Conservation (phyloP, 1,140 invertebrate genomes). For the Coelopa frigida region DNA sequence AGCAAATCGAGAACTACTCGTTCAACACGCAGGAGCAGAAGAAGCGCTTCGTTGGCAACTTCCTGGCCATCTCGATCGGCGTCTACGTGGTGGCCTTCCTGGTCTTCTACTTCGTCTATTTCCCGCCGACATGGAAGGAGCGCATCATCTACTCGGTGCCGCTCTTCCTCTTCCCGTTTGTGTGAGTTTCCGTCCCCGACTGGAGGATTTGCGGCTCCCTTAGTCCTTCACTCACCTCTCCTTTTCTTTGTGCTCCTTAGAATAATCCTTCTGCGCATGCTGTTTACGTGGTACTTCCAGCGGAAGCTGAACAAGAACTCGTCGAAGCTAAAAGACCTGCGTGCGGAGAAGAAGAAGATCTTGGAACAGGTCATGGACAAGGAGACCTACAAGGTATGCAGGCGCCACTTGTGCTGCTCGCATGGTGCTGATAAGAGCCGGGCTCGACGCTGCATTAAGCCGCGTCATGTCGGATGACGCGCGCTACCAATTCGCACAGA, state of each 20-base stretch:
- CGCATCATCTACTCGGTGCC: slow-evolving; percentile 65
- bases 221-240: neutral
- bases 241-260: slow-evolving; percentile 46
- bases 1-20: slow-evolving; percentile 70
- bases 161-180: slow-evolving; percentile 64
- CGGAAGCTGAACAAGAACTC: slow-evolving; percentile 75
- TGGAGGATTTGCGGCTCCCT: too few relatives aligned
- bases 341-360: slow-evolving; percentile 78
- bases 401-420: slow-evolving; percentile 35
- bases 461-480: too few relatives aligned
- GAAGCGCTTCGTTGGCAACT: slow-evolving; percentile 68
- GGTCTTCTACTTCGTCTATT: slow-evolving; percentile 72
- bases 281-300: slow-evolving; percentile 82
- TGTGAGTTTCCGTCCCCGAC: slow-evolving; percentile 64
- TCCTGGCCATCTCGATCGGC: slow-evolving; percentile 73
- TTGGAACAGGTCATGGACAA: slow-evolving; percentile 95
- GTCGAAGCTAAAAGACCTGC: slow-evolving; percentile 63
- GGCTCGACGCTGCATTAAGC: too few relatives aligned
- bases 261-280: slow-evolving; percentile 67
- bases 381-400: slow-evolving; percentile 87
- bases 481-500: too few relatives aligned
- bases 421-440: too few relatives aligned
- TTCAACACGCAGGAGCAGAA: slow-evolving; percentile 69
- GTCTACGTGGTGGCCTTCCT: slow-evolving; percentile 68
- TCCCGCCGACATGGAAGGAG: slow-evolving; percentile 60